Evolutionary conservation across 2,888 invertebrate genomes (phyloP).

Genomic region (Molanna angustata): DNA sequence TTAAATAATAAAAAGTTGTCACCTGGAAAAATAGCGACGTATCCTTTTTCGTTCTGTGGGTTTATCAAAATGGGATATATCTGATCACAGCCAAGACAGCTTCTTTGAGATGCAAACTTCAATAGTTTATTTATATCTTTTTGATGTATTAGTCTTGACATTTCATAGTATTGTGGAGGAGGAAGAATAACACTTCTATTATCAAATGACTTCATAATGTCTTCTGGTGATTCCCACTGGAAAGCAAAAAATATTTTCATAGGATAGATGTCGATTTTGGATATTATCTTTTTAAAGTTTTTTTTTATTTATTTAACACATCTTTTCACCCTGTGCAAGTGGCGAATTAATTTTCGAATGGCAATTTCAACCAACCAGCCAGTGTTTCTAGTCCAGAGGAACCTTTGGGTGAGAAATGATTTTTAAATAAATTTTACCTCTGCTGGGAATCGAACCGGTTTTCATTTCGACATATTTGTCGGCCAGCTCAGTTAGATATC

Average conservation of each 20-base stretch:
- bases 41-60: conserved; percentile 34
- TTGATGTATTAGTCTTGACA: conserved; percentile 51
- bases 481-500: no score
- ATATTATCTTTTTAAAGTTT: not conserved
- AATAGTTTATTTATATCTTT: conserved; percentile 45
- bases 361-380: no score
- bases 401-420: no score
- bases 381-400: no score
- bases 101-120: conserved; percentile 46
- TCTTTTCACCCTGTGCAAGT: no score
- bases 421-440: no score
- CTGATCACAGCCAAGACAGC: conserved; percentile 44
- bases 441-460: no score
- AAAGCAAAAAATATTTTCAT: conserved; percentile 29
- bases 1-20: no score
- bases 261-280: not conserved
- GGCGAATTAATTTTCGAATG: no score
- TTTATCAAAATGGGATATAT: conserved; percentile 32
- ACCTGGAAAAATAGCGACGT: conserved; percentile 36
- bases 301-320: not conserved
- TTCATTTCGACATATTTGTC: no score
- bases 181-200: conserved; percentile 44
- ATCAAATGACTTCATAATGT: conserved; percentile 40
- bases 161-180: conserved; percentile 61
- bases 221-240: conserved; percentile 52